These are phyloP conservation scores for Xestia xanthographa DNA, from an alignment of 2,888 invertebrate genomes.

Conservation along the genomic window DNA sequence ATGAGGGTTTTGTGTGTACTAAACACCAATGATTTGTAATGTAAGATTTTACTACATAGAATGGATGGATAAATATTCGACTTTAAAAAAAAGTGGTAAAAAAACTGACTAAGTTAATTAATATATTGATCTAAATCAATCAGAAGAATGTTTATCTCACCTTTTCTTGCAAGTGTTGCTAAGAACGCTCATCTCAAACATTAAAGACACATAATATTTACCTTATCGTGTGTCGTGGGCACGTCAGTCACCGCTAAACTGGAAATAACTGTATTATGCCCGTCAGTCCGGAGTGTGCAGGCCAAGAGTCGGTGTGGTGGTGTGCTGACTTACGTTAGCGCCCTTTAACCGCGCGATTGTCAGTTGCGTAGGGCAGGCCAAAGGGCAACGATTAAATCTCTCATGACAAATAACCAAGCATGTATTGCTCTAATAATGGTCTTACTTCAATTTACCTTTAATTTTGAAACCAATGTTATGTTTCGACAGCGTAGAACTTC, in stretches of 20 bases:
- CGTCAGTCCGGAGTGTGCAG: slow-evolving; percentile 89
- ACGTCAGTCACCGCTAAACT: slow-evolving; percentile 68
- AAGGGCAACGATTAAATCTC: slow-evolving; percentile 85
- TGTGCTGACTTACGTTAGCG: slow-evolving; percentile 84
- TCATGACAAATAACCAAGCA: slow-evolving; percentile 90
- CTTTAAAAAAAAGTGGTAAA: background rate
- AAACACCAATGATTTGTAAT: background rate
- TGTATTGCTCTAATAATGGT: slow-evolving; percentile 82
- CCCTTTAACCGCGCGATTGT: slow-evolving; percentile 75
- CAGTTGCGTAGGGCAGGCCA: slow-evolving; percentile 90
- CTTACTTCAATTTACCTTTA: slow-evolving; percentile 46
- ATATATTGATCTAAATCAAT: slow-evolving; percentile 4
- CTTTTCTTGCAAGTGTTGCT: background rate
- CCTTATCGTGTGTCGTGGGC: slow-evolving; percentile 74
- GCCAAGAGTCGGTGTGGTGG: slow-evolving; percentile 89
- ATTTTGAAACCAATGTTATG: slow-evolving; percentile 25
- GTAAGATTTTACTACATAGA: slow-evolving; percentile 2
- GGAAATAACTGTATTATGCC: slow-evolving; percentile 90
- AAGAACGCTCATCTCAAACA: slow-evolving; percentile 72
- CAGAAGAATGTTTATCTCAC: slow-evolving; percentile 3
- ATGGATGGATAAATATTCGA: slow-evolving; percentile 10
- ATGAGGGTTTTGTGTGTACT: slow-evolving; percentile 40
- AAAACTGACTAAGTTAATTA: background rate
- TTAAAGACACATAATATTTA: slow-evolving; percentile 76
- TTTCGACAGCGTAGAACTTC: slow-evolving; percentile 45